Conservation (phyloP, 2,888 invertebrate species). For the Punctoribates punctum region DNA sequence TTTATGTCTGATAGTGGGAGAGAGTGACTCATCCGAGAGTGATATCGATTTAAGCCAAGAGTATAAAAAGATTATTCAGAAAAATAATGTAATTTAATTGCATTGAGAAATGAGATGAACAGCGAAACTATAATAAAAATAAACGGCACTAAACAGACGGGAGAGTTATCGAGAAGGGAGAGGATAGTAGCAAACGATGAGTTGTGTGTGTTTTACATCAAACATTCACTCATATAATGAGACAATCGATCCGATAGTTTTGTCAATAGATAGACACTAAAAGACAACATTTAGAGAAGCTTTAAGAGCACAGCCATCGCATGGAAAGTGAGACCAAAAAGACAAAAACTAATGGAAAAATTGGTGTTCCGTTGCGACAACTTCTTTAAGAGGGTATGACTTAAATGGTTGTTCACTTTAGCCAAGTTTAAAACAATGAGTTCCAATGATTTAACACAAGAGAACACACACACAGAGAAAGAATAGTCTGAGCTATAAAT, state of each 20-base stretch:
- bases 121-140: neutral
- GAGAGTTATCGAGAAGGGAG: constrained; percentile 1
- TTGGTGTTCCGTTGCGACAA: constrained; percentile 13
- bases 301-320: neutral
- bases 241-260: constrained; percentile 21
- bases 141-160: neutral
- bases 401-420: constrained; percentile 25
- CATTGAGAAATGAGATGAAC: neutral
- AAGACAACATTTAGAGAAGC: neutral
- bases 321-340: neutral
- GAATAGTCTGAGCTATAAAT: neutral
- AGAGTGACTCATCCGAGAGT: neutral
- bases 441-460: neutral
- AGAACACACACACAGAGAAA: neutral
- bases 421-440: neutral
- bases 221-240: constrained; percentile 22
- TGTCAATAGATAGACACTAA: constrained; percentile 30
- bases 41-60: neutral
- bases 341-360: constrained; percentile 14
- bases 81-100: neutral
- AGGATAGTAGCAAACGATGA: neutral
- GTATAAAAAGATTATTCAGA: neutral
- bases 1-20: neutral
- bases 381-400: constrained; percentile 33
- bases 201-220: constrained; percentile 27